Conservation (phyloP, 1,140 invertebrate genomes). For the Lasaia peninsularis region DNA sequence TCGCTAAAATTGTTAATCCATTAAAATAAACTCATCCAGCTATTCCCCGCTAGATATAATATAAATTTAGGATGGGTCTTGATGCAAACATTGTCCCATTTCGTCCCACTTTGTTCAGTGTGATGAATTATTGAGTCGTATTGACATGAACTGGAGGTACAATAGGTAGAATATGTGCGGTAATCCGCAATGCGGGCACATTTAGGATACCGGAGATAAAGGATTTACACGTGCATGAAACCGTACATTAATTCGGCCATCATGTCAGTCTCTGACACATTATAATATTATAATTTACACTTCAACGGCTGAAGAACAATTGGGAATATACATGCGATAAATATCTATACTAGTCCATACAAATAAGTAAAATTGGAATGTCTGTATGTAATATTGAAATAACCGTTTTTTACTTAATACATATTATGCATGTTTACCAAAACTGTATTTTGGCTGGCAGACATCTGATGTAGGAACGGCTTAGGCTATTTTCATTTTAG, state of each 20-base stretch:
- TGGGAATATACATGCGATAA: no score
- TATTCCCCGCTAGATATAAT: neutral
- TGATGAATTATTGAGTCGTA: slow-evolving; percentile 45
- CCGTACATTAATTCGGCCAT: slow-evolving; percentile 24
- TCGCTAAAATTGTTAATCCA: no score
- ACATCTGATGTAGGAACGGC: no score
- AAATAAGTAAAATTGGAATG: no score
- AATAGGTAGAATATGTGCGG: slow-evolving; percentile 21
- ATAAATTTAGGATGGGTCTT: neutral
- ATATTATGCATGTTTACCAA: no score
- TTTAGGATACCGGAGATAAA: slow-evolving; percentile 29
- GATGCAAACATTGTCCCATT: slow-evolving; percentile 10
- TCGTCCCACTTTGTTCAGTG: slow-evolving; percentile 21
- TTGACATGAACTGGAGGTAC: slow-evolving; percentile 31
- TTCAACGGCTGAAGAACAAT: no score
- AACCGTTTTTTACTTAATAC: no score
- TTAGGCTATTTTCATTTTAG: no score
- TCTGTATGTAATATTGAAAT: no score
- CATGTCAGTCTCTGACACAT: slow-evolving; percentile 24
- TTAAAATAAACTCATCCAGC: no score
- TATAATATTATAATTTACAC: slow-evolving; percentile 18
- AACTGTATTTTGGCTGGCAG: no score
- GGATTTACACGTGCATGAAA: slow-evolving; percentile 25
- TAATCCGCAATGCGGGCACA: slow-evolving; percentile 42
- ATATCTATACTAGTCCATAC: no score